These are phyloP conservation scores for Cryptocheilus praepositus DNA, from an alignment of 2,888 invertebrate species.

Conservation along the genomic window DNA sequence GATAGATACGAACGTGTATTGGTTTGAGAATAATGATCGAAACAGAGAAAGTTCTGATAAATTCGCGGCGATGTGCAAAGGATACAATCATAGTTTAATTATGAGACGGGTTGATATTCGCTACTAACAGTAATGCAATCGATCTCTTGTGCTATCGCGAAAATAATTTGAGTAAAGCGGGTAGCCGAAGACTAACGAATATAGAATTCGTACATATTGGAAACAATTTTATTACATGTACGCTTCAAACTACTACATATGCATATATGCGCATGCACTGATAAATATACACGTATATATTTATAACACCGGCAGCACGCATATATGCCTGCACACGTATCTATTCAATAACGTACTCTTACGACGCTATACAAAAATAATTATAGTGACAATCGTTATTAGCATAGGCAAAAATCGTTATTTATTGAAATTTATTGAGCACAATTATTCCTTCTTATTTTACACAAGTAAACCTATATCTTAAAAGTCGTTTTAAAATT, in stretches of 20 bases:
- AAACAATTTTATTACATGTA: slow-evolving; percentile 9
- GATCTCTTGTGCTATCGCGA: no score
- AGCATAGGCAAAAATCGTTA: slow-evolving; percentile 69
- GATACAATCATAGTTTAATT: no score
- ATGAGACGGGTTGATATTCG: no score
- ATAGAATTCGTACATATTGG: slow-evolving; percentile 2
- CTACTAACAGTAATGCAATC: no score
- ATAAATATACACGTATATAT: slow-evolving; percentile 1
- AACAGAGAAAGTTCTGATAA: no score
- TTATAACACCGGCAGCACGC: slow-evolving; percentile 4
- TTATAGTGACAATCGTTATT: slow-evolving; percentile 56
- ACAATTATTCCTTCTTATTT: slow-evolving; percentile 63
- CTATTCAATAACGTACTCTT: slow-evolving; percentile 36
- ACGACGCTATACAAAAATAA: slow-evolving; percentile 52
- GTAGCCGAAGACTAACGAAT: background rate
- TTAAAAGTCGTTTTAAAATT: slow-evolving; percentile 64
- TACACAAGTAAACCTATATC: slow-evolving; percentile 64
- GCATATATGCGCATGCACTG: background rate
- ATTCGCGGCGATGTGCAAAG: no score
- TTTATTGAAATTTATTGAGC: slow-evolving; percentile 70
- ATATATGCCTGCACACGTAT: slow-evolving; percentile 34
- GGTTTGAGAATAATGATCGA: no score
- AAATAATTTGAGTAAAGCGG: no score
- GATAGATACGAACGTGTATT: no score
- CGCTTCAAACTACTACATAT: slow-evolving; percentile 1